Evolutionary conservation across 2,113 vertebrate genomes (phyloP), one percentile per base, ranked within the genome.

Genomic region (Hippoglossus stenolepis): DNA sequence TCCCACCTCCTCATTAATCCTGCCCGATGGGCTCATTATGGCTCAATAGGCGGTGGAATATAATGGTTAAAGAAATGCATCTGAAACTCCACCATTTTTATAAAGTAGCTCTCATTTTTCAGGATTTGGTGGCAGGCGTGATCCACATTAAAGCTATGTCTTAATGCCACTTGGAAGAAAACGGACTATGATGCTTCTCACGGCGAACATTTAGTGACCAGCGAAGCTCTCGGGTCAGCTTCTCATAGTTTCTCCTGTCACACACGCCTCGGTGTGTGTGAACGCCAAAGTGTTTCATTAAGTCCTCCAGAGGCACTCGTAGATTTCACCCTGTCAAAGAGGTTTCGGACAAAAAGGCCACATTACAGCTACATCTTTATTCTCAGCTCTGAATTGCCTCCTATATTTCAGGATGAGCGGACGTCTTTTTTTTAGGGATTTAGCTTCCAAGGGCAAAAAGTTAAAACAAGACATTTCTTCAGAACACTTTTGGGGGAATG

Each of bases 251-350:
- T 43, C 40, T 43, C 40, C 40, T 11, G 40, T 43, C 11, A 3
- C 10, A 3, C 40, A 43, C 12, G 40, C 61, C 62, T 12, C 14
- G 45, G 24, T 71, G 18, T 62, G 74, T 78, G 70, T 20, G 26
- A 28, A 24, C 26, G 24, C 38, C 0, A 45, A 47, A 66, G 63
- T 84, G 72, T 84, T 80, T 80, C 73, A 80, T 76, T 84, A 51
- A 40, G n/a, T 64, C 18, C 10, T 23, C 12, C 21, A 13, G 51
- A 62, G 20, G 23, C 11, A 4, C 67, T 60, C 13, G n/a, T 53
- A 71, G 40, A 58, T 79, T 18, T 71, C 57, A n/a, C 13, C 18
- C 56, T 70, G 75, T 75, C 66, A 79, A 7, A 31, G 1, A 31
- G 31, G 6, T 31, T 31, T 31, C 11, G 3, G 40, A 43, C 12